A percentile compares a stretch with the other conserved stretches of the same genome.
Evolutionary conservation across 53 echinoderm and acorn worm genomes (phyloP).

Genomic region (Echinarachnius parma): DNA sequence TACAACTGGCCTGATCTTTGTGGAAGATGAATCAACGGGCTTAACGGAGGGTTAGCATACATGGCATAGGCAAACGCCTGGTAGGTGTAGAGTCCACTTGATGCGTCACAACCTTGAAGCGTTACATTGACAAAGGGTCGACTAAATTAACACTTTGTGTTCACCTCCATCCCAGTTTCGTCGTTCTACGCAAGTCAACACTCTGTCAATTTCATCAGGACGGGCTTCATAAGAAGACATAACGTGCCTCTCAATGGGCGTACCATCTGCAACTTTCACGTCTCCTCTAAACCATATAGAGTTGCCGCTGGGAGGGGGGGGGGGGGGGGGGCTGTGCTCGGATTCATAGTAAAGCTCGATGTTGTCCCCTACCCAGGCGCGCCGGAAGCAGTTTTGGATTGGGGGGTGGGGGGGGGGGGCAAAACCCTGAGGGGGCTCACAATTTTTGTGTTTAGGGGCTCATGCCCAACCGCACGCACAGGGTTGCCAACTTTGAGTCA

Average conservation of each 20-base stretch:
- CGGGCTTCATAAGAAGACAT: neutral
- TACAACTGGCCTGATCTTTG: too few relatives aligned
- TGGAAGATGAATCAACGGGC: too few relatives aligned
- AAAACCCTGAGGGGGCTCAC: too few relatives aligned
- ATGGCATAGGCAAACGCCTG: slow-evolving; percentile 8
- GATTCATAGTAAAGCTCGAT: slow-evolving; percentile 4
- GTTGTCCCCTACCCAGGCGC: neutral
- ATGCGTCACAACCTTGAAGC: neutral
- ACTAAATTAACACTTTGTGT: slow-evolving; percentile 9
- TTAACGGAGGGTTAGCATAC: slow-evolving; percentile 12
- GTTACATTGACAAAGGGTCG: neutral
- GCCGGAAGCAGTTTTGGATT: too few relatives aligned
- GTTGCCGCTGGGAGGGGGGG: neutral
- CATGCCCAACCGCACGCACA: too few relatives aligned
- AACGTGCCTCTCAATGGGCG: neutral
- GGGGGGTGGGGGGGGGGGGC: too few relatives aligned
- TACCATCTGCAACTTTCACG: neutral
- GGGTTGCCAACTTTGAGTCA: too few relatives aligned
- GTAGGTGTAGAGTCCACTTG: neutral
- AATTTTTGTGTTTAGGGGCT: too few relatives aligned
- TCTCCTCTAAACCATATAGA: slow-evolving; percentile 11
- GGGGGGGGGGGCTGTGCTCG: slow-evolving; percentile 16
- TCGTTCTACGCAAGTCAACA: slow-evolving; percentile 13
- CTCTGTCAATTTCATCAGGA: slow-evolving; percentile 4
- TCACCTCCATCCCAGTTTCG: slow-evolving; percentile 1